Percentiles rank a stretch among this genome's conserved stretches.
phyloP scores from a whole-genome alignment of 30 jellyfish, hydroid and myxozoan species.

The Aurelia aurita complex sp. Pacific region DNA sequence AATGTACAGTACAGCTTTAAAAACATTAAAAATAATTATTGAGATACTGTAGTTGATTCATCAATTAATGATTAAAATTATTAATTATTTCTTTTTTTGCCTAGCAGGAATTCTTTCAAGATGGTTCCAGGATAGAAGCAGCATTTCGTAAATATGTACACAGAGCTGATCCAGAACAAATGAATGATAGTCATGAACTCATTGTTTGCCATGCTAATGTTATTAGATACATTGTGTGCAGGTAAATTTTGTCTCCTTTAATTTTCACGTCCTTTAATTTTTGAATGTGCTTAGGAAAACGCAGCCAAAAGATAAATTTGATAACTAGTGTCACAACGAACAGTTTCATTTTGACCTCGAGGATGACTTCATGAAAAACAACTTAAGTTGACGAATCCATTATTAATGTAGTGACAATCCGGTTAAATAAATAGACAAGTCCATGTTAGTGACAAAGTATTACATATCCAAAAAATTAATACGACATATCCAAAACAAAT shows the following conservation, averaged over 20 bases:
- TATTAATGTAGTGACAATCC: too few species aligned
- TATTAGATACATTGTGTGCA: conserved; percentile 94
- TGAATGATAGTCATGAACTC: conserved; percentile 84
- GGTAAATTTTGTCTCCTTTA: conserved; percentile 36
- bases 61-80: neutral
- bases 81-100: neutral
- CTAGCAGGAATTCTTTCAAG: conserved; percentile 76
- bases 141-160: conserved; percentile 97
- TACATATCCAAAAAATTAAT: too few species aligned
- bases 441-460: too few species aligned
- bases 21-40: neutral
- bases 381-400: too few species aligned
- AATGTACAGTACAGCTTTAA: neutral
- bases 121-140: conserved; percentile 96
- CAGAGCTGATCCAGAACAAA: conserved; percentile 87
- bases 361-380: too few species aligned
- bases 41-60: neutral
- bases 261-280: too few species aligned
- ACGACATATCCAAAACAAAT: too few species aligned
- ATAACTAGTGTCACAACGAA: too few species aligned
- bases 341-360: too few species aligned
- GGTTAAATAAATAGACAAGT: too few species aligned
- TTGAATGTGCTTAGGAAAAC: too few species aligned
- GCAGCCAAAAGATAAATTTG: too few species aligned
- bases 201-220: conserved; percentile 97